Evolutionary conservation across 2,888 invertebrate genomes (phyloP).

Genomic region (Stenotaenia linearis): DNA sequence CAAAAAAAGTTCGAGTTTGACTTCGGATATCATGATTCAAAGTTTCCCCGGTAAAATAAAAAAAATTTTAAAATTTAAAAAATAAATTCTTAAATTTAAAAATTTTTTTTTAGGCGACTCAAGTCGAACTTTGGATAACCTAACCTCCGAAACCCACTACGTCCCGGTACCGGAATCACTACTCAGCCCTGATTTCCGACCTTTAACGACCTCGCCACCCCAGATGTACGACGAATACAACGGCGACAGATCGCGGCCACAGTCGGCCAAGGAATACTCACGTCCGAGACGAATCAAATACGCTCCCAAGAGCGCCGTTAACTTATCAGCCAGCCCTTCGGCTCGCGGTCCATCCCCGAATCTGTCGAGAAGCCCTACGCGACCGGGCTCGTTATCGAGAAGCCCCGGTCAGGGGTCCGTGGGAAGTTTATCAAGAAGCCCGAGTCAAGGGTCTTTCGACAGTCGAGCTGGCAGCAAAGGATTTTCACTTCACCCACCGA

Average conservation of each 20-base stretch:
- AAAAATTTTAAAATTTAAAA: too few relatives aligned
- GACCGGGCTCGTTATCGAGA: neutral
- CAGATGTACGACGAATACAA: conserved; percentile 38
- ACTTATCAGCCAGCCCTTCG: neutral
- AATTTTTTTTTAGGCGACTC: too few relatives aligned
- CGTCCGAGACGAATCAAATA: neutral
- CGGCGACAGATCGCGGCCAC: conserved; percentile 8
- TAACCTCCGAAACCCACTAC: conserved; percentile 77
- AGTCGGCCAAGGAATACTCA: neutral
- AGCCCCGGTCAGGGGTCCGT: neutral
- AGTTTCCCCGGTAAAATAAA: too few relatives aligned
- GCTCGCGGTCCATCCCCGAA: neutral
- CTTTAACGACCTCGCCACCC: conserved; percentile 43
- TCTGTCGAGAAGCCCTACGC: neutral
- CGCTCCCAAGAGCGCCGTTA: neutral
- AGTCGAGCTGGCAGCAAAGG: too few relatives aligned
- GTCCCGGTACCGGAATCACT: conserved; percentile 81
- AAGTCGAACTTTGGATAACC: conserved; percentile 31
- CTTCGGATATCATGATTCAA: conserved; percentile 32
- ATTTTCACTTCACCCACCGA: neutral
- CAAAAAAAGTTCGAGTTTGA: conserved; percentile 35
- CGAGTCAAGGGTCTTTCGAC: neutral
- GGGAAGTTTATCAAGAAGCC: neutral
- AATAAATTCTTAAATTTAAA: too few relatives aligned
- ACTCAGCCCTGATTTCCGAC: conserved; percentile 73